These are phyloP conservation scores for Tenthredo livida DNA, from an alignment of 2,888 invertebrate genomes.

Conservation along the genomic window DNA sequence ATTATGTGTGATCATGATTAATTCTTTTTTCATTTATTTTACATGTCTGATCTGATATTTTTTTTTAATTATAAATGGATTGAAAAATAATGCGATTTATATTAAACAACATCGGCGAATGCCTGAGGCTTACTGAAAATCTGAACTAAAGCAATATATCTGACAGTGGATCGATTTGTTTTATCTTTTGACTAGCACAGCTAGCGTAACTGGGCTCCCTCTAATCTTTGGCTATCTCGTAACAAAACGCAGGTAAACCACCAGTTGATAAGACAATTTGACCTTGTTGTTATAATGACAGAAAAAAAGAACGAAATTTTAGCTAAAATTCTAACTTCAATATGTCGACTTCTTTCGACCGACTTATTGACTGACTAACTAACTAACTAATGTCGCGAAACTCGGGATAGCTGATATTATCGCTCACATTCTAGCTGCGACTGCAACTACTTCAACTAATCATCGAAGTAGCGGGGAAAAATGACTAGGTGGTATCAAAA, in stretches of 20 bases:
- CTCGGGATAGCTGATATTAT: neutral
- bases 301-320: too few relatives aligned
- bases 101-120: neutral
- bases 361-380: neutral
- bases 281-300: neutral
- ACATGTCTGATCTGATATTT: neutral
- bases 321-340: neutral
- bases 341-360: neutral
- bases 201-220: neutral
- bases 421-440: neutral
- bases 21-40: neutral
- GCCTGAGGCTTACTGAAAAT: neutral
- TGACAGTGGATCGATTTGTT: slow-evolving; percentile 29
- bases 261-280: slow-evolving; percentile 26
- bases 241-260: neutral
- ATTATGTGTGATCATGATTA: neutral
- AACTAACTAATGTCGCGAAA: neutral
- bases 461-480: neutral
- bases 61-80: neutral
- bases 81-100: neutral
- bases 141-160: neutral
- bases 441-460: neutral
- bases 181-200: slow-evolving; percentile 24
- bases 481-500: too few relatives aligned
- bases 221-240: slow-evolving; percentile 47